Evolutionary conservation across 2,113 vertebrate species (phyloP).

Genomic region (Perca schrenkii): DNA sequence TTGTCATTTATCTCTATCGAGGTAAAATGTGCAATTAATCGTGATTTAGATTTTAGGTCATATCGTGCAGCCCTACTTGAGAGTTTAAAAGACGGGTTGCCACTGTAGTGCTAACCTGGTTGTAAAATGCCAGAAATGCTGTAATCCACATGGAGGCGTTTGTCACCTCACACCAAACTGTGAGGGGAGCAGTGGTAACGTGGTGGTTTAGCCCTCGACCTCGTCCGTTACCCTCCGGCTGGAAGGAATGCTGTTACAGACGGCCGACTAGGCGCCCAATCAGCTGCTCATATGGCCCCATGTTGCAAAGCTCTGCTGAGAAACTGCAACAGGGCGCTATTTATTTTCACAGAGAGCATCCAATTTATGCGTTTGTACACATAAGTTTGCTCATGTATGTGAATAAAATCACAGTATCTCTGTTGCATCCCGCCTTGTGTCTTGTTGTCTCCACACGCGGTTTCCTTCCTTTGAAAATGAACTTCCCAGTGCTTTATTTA

Average conservation of each 20-base stretch:
- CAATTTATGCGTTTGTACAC: constrained; percentile 16
- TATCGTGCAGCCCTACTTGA: too few relatives aligned
- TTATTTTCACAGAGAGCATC: constrained; percentile 26
- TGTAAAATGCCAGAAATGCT: constrained; percentile 78
- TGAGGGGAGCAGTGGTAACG: constrained; percentile 57
- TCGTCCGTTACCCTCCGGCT: constrained; percentile 52
- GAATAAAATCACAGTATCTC: neutral
- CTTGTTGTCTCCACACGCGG: constrained; percentile 31
- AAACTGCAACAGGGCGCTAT: constrained; percentile 28
- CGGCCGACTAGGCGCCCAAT: constrained; percentile 39
- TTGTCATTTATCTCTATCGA: too few relatives aligned
- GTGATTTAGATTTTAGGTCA: too few relatives aligned
- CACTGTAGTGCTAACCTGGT: constrained; percentile 64
- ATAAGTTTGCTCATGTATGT: neutral
- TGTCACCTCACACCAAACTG: constrained; percentile 77
- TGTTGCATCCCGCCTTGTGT: neutral
- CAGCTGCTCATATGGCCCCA: constrained; percentile 52
- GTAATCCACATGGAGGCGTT: constrained; percentile 77
- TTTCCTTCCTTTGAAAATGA: constrained; percentile 57
- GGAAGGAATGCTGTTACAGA: constrained; percentile 58
- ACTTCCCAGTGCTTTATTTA: constrained; percentile 66
- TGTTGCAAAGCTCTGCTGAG: constrained; percentile 28
- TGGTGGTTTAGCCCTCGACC: constrained; percentile 38
- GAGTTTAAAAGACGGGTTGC: constrained; percentile 17
- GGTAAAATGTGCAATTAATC: too few relatives aligned